Percentiles rank a stretch among this genome's conserved stretches.
Conservation (phyloP, 2,797 vertebrate species). For the Rhynchotus rufescens region DNA sequence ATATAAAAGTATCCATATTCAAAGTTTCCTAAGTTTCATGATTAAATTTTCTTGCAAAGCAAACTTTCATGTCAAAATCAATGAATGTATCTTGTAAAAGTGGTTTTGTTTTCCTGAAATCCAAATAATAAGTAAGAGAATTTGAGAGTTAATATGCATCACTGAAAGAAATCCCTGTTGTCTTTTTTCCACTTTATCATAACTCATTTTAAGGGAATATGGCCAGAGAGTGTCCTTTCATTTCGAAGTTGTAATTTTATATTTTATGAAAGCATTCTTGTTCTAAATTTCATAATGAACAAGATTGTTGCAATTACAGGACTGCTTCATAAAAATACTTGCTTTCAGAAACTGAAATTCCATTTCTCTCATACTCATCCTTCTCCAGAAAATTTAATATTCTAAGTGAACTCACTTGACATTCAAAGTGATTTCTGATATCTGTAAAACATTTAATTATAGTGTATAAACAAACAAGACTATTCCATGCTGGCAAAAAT, state of each 20-base stretch:
- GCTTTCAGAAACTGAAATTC: background rate
- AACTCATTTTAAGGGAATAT: background rate
- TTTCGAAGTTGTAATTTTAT: background rate
- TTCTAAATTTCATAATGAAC: background rate
- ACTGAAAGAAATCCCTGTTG: background rate
- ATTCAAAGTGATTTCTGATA: background rate
- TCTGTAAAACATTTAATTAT: background rate
- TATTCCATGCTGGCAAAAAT: background rate
- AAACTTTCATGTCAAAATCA: background rate
- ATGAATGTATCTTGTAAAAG: background rate
- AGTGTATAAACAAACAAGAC: background rate
- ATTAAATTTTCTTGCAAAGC: background rate
- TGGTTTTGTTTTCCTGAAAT: background rate
- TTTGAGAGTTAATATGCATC: background rate
- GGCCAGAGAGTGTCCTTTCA: background rate
- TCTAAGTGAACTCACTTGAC: background rate
- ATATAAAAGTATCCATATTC: background rate
- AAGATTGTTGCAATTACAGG: background rate
- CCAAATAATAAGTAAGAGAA: background rate
- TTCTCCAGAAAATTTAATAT: background rate
- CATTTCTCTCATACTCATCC: background rate
- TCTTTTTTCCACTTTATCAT: background rate
- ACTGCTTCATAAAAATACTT: background rate
- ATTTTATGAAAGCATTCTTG: background rate
- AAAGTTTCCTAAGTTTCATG: background rate